Evolutionary conservation across 92 coral and sea anemone genomes (phyloP).

Genomic region (Siderastrea radians): DNA sequence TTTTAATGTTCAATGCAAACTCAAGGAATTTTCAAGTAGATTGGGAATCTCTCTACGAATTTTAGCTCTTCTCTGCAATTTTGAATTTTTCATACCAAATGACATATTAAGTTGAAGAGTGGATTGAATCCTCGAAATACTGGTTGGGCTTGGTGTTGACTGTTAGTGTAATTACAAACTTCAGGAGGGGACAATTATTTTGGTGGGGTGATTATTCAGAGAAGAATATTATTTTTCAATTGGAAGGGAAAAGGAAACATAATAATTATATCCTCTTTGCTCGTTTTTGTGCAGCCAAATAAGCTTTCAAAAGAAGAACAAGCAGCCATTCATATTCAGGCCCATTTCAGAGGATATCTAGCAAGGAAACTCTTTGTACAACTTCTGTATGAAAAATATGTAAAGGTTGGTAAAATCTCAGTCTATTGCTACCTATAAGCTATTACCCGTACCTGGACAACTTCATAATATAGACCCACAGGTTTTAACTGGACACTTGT

Average conservation of each 20-base stretch:
- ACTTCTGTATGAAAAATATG: conserved; percentile 88
- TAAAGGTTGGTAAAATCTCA: conserved; percentile 69
- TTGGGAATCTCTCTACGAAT: too few species aligned
- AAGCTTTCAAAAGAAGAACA: conserved; percentile 75
- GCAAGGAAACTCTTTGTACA: conserved; percentile 85
- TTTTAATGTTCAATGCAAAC: too few species aligned
- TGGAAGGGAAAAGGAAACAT: neutral
- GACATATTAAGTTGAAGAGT: too few species aligned
- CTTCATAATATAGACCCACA: neutral
- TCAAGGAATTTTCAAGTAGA: too few species aligned
- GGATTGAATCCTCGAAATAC: too few species aligned
- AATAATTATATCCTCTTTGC: neutral
- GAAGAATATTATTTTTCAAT: neutral
- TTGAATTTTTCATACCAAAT: too few species aligned
- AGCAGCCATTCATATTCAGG: conserved; percentile 95
- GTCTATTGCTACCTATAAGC: too few species aligned
- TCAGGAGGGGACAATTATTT: neutral
- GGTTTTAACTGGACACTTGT: too few species aligned
- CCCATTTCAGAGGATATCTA: conserved; percentile 87
- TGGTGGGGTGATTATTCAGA: neutral
- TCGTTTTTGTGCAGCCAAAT: conserved; percentile 34
- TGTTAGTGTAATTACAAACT: neutral
- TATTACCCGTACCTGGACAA: neutral
- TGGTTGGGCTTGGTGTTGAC: too few species aligned
- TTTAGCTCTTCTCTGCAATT: too few species aligned